These are phyloP conservation scores for Numenius arquata DNA, from an alignment of 2,113 vertebrate species.

Conservation along the genomic window DNA sequence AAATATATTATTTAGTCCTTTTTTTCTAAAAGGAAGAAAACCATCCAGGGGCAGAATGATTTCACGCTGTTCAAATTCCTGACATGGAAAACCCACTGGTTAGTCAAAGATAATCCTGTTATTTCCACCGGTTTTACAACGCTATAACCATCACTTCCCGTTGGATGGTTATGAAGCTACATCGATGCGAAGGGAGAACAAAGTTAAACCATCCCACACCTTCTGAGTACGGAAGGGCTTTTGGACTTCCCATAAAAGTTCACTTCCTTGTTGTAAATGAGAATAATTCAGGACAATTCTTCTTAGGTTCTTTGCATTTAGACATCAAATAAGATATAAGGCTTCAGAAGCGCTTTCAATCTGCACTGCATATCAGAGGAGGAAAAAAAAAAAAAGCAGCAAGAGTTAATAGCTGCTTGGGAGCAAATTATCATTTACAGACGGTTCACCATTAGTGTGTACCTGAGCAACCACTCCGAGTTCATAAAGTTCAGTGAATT, in stretches of 20 bases:
- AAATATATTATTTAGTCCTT: background rate
- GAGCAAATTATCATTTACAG: background rate
- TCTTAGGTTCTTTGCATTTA: background rate
- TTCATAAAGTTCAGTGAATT: slow-evolving; percentile 15
- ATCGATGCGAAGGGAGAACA: background rate
- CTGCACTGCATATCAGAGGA: background rate
- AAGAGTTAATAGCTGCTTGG: background rate
- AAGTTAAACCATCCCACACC: background rate
- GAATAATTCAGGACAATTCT: background rate
- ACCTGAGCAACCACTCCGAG: background rate
- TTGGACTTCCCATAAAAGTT: background rate
- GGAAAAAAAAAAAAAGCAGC: background rate
- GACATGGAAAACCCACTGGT: slow-evolving; percentile 10
- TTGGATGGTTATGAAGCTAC: slow-evolving; percentile 6
- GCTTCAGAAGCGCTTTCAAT: background rate
- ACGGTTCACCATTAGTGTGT: background rate
- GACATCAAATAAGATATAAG: background rate
- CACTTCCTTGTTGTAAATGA: background rate
- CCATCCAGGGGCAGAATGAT: background rate
- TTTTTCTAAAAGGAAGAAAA: background rate
- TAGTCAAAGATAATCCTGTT: slow-evolving; percentile 48
- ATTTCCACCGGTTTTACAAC: slow-evolving; percentile 52
- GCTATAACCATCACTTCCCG: background rate
- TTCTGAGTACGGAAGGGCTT: background rate
- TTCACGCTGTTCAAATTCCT: background rate